These are phyloP conservation scores for Brachylomia viminalis DNA, from an alignment of 2,888 invertebrate species.

Conservation along the genomic window DNA sequence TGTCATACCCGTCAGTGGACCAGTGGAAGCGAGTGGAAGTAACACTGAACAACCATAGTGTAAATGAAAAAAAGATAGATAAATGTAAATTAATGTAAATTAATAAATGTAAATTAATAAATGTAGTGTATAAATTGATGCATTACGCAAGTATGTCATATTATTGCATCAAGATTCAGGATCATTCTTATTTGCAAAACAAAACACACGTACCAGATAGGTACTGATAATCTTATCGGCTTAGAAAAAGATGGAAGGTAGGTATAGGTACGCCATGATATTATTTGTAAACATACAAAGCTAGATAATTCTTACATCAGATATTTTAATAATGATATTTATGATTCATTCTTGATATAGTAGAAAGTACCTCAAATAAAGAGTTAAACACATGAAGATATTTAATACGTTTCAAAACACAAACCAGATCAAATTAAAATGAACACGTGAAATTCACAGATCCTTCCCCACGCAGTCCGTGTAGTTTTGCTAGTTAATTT, in stretches of 20 bases:
- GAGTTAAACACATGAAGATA: neutral
- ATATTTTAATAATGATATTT: neutral
- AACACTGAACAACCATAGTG: too few relatives aligned
- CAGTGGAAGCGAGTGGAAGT: too few relatives aligned
- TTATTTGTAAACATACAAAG: neutral
- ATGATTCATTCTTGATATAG: neutral
- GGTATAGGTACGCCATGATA: neutral
- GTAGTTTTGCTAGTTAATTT: neutral
- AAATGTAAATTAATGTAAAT: too few relatives aligned
- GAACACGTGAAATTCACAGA: neutral
- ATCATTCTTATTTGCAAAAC: constrained; percentile 1
- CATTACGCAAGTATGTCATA: neutral
- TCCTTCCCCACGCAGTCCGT: neutral
- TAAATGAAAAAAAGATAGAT: too few relatives aligned
- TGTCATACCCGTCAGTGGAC: neutral
- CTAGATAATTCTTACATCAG: neutral
- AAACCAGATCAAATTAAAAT: neutral
- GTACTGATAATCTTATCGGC: constrained; percentile 11
- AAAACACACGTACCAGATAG: neutral
- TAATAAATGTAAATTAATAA: too few relatives aligned
- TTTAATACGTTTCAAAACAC: neutral
- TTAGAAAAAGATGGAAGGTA: neutral
- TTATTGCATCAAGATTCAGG: neutral
- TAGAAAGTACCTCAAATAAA: neutral
- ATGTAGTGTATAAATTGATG: too few relatives aligned